Conservation (phyloP, 2,797 vertebrate species). For the Aphelocoma californica region DNA sequence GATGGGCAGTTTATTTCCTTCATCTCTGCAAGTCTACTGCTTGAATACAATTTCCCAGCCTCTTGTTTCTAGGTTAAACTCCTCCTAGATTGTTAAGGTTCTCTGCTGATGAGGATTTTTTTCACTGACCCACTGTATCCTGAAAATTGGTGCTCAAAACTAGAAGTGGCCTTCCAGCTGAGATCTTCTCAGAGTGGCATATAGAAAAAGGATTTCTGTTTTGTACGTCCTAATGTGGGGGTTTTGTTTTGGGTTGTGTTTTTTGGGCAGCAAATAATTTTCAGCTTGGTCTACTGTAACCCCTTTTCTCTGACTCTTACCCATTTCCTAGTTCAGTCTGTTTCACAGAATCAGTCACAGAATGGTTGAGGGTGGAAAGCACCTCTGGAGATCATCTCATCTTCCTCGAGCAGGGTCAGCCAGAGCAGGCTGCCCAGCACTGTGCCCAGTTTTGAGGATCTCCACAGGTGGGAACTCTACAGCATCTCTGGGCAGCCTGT, state of each 20-base stretch:
- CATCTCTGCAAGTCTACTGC: background rate
- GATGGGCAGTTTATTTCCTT: background rate
- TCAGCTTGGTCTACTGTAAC: background rate
- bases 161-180: background rate
- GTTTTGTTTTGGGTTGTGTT: background rate
- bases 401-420: background rate
- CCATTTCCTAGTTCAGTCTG: background rate
- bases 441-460: background rate
- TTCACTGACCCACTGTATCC: background rate
- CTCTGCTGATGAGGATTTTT: background rate
- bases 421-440: background rate
- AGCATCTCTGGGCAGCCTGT: background rate
- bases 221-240: background rate
- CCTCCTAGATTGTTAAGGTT: background rate
- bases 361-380: background rate
- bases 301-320: background rate
- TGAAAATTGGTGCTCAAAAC: slow-evolving; percentile 8
- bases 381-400: background rate
- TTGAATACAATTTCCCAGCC: background rate
- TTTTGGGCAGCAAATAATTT: background rate
- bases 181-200: background rate
- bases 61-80: background rate
- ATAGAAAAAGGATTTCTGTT: background rate
- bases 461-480: background rate
- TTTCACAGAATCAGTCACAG: background rate